Conservation (phyloP, 2,113 vertebrate species). For the Rhineura floridana region DNA sequence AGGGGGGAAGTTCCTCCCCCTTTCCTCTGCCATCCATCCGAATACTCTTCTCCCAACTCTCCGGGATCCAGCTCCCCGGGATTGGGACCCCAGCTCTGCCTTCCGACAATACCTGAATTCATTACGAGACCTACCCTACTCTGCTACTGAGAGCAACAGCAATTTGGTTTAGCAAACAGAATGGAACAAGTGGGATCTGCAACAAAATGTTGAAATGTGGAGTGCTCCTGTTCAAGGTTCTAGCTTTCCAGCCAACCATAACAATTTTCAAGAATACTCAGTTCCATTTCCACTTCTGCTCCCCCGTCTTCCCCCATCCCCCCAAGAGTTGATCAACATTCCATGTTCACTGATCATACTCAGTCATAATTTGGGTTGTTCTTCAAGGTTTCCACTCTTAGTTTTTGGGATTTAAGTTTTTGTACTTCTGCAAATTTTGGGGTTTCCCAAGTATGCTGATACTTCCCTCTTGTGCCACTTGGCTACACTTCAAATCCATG, state of each 20-base stretch:
- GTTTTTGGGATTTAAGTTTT: not conserved
- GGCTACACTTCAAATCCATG: not conserved
- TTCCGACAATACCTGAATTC: too few relatives aligned
- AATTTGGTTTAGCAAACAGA: not conserved
- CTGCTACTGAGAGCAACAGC: not conserved
- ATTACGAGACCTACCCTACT: not conserved
- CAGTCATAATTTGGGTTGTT: not conserved
- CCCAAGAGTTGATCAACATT: not conserved
- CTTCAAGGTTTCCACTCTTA: not conserved
- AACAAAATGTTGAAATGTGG: not conserved
- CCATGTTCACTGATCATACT: not conserved
- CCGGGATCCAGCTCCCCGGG: too few relatives aligned
- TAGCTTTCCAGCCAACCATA: not conserved
- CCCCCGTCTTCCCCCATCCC: not conserved
- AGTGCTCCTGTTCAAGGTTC: not conserved
- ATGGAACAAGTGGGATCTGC: not conserved
- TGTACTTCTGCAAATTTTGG: not conserved
- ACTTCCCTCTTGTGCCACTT: not conserved
- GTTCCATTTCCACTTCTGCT: too few relatives aligned
- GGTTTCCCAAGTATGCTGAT: not conserved
- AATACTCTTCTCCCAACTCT: too few relatives aligned
- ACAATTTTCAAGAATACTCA: not conserved
- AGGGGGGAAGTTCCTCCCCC: too few relatives aligned
- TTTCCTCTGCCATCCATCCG: too few relatives aligned
- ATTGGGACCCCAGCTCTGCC: too few relatives aligned